Percentiles rank a stretch among this genome's conserved stretches.
Conservation (phyloP, 2,888 invertebrate genomes). For the Drymonia ruficornis region DNA sequence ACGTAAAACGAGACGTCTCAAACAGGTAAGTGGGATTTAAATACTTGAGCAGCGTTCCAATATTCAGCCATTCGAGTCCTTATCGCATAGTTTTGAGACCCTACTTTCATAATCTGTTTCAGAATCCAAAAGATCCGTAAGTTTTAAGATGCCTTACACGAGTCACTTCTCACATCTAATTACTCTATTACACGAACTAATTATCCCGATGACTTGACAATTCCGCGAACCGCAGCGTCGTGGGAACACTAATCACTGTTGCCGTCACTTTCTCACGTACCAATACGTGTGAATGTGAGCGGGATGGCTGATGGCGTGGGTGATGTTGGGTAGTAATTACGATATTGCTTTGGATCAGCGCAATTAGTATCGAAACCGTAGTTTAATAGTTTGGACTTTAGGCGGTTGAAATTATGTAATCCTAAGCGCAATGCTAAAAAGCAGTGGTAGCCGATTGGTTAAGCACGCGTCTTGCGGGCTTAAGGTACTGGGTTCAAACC, state of each 20-base stretch:
- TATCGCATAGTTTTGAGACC: no score
- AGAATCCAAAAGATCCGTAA: no score
- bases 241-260: conserved; percentile 10
- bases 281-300: conserved; percentile 4
- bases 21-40: no score
- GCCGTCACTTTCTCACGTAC: conserved; percentile 18
- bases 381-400: neutral
- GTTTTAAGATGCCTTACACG: neutral
- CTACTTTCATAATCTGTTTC: no score
- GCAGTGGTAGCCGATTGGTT: no score
- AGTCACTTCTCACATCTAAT: conserved; percentile 12
- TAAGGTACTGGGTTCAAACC: no score
- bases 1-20: no score
- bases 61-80: no score
- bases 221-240: conserved; percentile 14
- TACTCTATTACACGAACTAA: conserved; percentile 32
- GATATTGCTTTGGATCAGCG: neutral
- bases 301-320: conserved; percentile 7
- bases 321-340: neutral
- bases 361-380: neutral
- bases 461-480: no score
- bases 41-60: no score
- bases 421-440: no score
- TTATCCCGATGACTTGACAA: conserved; percentile 35
- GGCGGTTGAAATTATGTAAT: neutral